Conservation (phyloP, 2,888 invertebrate genomes). For the Synergus laeviventris region DNA sequence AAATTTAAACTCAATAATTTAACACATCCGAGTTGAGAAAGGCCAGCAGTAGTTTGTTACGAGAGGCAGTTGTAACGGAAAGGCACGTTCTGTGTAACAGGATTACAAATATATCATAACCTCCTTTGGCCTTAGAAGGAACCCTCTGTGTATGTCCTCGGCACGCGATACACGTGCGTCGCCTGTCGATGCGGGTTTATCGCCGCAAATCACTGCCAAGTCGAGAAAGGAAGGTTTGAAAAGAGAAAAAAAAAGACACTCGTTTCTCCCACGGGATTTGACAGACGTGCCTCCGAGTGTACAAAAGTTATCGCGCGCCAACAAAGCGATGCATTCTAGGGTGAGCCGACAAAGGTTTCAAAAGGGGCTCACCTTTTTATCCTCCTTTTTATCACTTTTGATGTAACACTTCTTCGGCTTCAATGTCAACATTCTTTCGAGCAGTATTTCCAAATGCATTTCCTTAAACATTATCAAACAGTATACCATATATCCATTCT, state of each 20-base stretch:
- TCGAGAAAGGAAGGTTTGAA: constrained; percentile 52
- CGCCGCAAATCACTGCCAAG: constrained; percentile 70
- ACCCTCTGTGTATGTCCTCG: constrained; percentile 46
- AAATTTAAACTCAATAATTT: not conserved
- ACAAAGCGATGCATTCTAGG: constrained; percentile 17
- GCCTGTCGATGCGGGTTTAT: constrained; percentile 72
- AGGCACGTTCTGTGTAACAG: constrained; percentile 72
- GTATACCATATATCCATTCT: too few species aligned
- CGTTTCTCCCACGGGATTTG: constrained; percentile 13
- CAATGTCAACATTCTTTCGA: not conserved
- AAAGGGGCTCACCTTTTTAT: constrained; percentile 4
- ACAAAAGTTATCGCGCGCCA: constrained; percentile 44
- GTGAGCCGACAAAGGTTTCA: constrained; percentile 11
- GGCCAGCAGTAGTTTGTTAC: constrained; percentile 68
- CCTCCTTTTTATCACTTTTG: not conserved
- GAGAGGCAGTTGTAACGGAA: constrained; percentile 73
- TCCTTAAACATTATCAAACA: too few species aligned
- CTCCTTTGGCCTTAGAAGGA: constrained; percentile 53
- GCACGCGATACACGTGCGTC: constrained; percentile 72
- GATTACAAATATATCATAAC: constrained; percentile 76
- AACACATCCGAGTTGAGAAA: constrained; percentile 48
- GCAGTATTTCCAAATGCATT: too few species aligned
- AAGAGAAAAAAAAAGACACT: constrained; percentile 27
- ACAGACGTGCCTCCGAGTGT: constrained; percentile 20
- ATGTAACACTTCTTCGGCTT: not conserved